phyloP scores from a whole-genome alignment of 2,888 invertebrate genomes.

The Peribatodes rhomboidaria region DNA sequence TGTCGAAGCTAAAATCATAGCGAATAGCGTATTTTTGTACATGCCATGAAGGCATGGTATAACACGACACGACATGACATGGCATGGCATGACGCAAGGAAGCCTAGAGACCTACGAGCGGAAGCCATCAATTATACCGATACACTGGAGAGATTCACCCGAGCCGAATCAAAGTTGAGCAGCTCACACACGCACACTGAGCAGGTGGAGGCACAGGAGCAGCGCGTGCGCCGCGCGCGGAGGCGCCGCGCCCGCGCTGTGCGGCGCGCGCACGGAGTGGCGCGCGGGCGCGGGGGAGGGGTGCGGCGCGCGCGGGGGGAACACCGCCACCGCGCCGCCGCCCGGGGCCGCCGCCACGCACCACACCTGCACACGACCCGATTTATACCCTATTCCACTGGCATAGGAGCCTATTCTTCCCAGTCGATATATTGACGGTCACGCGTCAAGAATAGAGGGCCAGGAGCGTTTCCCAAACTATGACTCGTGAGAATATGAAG shows the following conservation, averaged over 20 bases:
- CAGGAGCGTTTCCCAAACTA: too few relatives aligned
- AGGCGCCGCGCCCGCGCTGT: slow-evolving; percentile 47
- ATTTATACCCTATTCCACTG: not conserved
- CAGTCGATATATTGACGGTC: too few relatives aligned
- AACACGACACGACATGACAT: too few relatives aligned
- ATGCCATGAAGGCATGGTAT: too few relatives aligned
- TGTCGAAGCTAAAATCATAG: too few relatives aligned
- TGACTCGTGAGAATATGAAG: too few relatives aligned
- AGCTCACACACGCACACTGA: not conserved
- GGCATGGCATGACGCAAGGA: too few relatives aligned
- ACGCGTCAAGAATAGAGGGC: too few relatives aligned
- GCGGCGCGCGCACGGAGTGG: slow-evolving; percentile 69
- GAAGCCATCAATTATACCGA: too few relatives aligned
- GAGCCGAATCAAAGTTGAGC: not conserved
- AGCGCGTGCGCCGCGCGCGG: slow-evolving; percentile 9
- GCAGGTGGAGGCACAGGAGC: slow-evolving; percentile 4
- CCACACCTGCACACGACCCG: slow-evolving; percentile 61
- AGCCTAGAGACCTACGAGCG: too few relatives aligned
- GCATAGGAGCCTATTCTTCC: too few relatives aligned
- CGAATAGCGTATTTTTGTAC: too few relatives aligned
- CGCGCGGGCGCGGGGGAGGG: slow-evolving; percentile 73
- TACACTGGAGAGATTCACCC: not conserved
- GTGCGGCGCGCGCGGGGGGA: slow-evolving; percentile 63
- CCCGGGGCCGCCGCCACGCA: slow-evolving; percentile 67
- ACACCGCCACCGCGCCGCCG: slow-evolving; percentile 76